A percentile compares a stretch with the other conserved stretches of the same genome.
Conservation (phyloP, 2,888 invertebrate species). For the Glaucopsyche alexis region DNA sequence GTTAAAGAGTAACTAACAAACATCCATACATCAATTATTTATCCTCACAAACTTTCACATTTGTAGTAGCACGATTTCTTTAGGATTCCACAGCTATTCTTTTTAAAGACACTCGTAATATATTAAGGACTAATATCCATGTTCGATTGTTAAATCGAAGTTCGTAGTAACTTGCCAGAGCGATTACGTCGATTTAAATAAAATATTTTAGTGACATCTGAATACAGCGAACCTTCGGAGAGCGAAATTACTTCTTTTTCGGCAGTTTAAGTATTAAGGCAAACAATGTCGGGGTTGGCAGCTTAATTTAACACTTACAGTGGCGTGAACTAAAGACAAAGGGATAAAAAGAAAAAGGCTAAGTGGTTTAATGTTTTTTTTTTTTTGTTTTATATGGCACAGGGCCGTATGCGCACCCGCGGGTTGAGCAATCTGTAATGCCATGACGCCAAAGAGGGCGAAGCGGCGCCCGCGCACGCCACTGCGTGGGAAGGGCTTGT, state of each 20-base stretch:
- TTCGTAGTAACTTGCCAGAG: neutral
- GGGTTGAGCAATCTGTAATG: neutral
- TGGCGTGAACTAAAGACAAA: neutral
- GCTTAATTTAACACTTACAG: conserved; percentile 10
- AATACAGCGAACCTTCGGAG: neutral
- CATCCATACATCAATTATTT: neutral
- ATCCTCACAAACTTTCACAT: neutral
- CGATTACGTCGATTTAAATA: neutral
- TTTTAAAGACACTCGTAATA: too few species aligned
- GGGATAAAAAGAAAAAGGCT: neutral
- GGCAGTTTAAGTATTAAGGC: neutral
- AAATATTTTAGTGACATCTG: conserved; percentile 10
- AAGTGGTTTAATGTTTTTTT: neutral
- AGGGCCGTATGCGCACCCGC: neutral
- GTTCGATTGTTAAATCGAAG: neutral
- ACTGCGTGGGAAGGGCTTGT: neutral
- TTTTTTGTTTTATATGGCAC: neutral
- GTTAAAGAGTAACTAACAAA: neutral
- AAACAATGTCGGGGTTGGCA: conserved; percentile 3
- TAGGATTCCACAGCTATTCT: too few species aligned
- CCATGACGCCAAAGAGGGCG: neutral
- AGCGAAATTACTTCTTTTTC: conserved; percentile 1
- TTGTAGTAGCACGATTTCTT: too few species aligned
- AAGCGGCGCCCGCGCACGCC: neutral
- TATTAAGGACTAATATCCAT: too few species aligned